phyloP scores from a whole-genome alignment of 2,797 vertebrate species.

The Orestias chungarensis region DNA sequence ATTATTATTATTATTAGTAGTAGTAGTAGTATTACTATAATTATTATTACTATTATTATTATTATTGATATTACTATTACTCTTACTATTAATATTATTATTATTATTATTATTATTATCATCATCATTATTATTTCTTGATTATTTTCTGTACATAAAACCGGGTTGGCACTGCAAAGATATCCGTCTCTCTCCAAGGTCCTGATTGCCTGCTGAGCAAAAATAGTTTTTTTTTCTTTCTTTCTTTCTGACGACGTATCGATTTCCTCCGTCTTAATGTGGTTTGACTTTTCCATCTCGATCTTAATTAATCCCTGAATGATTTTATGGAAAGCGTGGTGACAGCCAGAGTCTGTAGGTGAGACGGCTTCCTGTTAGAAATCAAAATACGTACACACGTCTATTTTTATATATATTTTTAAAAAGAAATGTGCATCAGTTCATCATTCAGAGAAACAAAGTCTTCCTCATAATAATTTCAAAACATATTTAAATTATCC shows the following conservation, averaged over 20 bases:
- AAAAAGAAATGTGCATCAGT: conserved; percentile 11
- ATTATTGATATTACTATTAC: no score
- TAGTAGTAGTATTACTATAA: no score
- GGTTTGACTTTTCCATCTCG: conserved; percentile 5
- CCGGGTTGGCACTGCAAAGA: not conserved
- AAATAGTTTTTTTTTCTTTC: not conserved
- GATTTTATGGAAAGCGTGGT: conserved; percentile 13
- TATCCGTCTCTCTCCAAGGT: conserved; percentile 49
- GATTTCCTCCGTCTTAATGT: conserved; percentile 30
- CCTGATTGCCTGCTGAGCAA: conserved; percentile 33
- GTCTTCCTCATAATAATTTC: not conserved
- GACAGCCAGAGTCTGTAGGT: conserved; percentile 1
- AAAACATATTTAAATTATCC: not conserved
- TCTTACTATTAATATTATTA: no score
- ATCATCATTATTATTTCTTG: no score
- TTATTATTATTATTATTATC: no score
- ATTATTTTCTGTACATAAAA: not conserved
- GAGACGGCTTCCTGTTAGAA: conserved; percentile 2
- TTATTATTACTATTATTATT: no score
- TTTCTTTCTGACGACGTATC: conserved; percentile 21
- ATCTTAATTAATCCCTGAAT: conserved; percentile 18
- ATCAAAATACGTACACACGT: no score
- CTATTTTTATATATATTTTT: not conserved
- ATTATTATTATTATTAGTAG: no score
- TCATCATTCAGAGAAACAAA: not conserved